Evolutionary conservation across 1,140 invertebrate species (phyloP).

Genomic region (Varroa destructor): DNA sequence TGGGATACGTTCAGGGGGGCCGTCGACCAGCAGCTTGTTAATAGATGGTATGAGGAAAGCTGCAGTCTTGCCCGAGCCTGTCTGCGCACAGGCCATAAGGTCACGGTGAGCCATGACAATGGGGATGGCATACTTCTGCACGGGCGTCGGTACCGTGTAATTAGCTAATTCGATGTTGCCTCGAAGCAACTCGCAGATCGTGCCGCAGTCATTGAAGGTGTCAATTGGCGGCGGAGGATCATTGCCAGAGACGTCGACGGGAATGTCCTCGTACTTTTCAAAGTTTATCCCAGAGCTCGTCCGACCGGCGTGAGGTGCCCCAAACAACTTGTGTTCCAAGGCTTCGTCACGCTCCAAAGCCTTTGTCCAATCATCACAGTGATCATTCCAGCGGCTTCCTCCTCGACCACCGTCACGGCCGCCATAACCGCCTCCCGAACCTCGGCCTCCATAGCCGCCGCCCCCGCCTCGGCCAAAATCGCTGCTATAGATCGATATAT

Average conservation of each 20-base stretch:
- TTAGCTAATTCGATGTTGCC: constrained; percentile 65
- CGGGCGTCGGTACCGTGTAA: constrained; percentile 76
- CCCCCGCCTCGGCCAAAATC: constrained; percentile 29
- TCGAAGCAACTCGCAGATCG: constrained; percentile 51
- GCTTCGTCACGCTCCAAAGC: constrained; percentile 54
- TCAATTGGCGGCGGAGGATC: constrained; percentile 51
- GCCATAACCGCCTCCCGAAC: constrained; percentile 4
- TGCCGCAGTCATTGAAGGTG: constrained; percentile 54
- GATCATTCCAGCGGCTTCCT: constrained; percentile 25
- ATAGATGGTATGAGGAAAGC: constrained; percentile 86
- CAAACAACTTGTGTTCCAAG: constrained; percentile 53
- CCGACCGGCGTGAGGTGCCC: constrained; percentile 55
- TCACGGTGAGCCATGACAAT: constrained; percentile 63
- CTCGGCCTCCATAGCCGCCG: constrained; percentile 32
- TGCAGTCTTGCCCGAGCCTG: constrained; percentile 91
- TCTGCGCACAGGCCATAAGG: constrained; percentile 93
- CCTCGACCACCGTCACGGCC: constrained; percentile 10
- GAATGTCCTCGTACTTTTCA: constrained; percentile 65
- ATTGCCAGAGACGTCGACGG: constrained; percentile 60
- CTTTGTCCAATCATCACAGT: constrained; percentile 32
- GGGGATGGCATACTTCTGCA: constrained; percentile 80
- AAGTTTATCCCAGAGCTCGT: constrained; percentile 75
- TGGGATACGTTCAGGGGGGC: constrained; percentile 37
- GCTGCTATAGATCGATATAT: not conserved
- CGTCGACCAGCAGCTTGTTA: constrained; percentile 50